A percentile compares a stretch with the other conserved stretches of the same genome.
Evolutionary conservation across 2,888 invertebrate genomes (phyloP).

Genomic region (Dimorphilus gyrociliatus): DNA sequence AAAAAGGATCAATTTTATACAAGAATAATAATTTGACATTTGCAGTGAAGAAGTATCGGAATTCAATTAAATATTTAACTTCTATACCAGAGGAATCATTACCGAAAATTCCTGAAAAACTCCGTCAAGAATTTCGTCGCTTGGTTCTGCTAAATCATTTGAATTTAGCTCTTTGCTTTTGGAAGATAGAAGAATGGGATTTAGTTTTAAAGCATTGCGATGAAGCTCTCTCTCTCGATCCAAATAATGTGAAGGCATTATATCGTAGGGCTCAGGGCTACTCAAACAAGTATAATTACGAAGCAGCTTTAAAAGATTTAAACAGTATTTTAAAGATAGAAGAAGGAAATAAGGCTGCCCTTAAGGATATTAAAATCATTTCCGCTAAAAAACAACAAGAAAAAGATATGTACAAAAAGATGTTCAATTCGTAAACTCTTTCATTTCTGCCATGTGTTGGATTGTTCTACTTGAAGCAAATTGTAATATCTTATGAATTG

Average conservation of each 20-base stretch:
- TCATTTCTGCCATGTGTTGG: no score
- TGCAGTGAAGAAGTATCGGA: conserved; percentile 8
- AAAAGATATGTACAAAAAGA: conserved; percentile 11
- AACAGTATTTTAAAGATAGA: conserved; percentile 8
- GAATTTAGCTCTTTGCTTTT: conserved; percentile 10
- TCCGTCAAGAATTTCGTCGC: no score
- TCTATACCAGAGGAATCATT: conserved; percentile 4
- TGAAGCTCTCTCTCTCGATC: conserved; percentile 54
- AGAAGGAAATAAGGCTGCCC: conserved; percentile 9
- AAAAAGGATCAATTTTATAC: conserved; percentile 11
- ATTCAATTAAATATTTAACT: conserved; percentile 7
- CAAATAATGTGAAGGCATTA: conserved; percentile 63
- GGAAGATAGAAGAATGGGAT: conserved; percentile 52
- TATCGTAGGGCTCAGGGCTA: conserved; percentile 59
- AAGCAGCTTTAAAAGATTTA: conserved; percentile 8
- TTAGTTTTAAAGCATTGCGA: conserved; percentile 57
- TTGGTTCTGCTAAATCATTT: conserved; percentile 10
- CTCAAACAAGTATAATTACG: conserved; percentile 8
- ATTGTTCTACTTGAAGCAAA: no score
- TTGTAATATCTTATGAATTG: no score
- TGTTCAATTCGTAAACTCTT: conserved; percentile 7
- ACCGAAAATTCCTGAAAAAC: no score
- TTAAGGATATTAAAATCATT: conserved; percentile 4
- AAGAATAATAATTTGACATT: conserved; percentile 7
- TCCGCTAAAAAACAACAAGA: conserved; percentile 8